Evolutionary conservation across 2,113 vertebrate species (phyloP), one percentile per base, ranked within the genome.

Genomic region (Desmodus rotundus): DNA sequence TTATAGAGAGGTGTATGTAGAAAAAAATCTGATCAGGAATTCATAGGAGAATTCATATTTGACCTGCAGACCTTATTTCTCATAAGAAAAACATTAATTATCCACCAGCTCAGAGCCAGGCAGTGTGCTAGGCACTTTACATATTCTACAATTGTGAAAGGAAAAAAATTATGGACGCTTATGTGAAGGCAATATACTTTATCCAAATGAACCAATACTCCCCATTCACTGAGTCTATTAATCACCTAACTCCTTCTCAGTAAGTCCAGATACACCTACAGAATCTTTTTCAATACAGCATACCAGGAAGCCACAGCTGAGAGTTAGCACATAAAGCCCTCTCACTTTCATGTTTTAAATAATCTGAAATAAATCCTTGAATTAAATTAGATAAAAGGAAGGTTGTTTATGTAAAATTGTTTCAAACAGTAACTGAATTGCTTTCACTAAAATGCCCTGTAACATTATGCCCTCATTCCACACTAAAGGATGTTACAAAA

Each of bases 301-400:
- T 38, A 54, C 24, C 31, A 67, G 7, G 17, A n/a, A 86, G 14
- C 19, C 52, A 91, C 9, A 41, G 6, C 17, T 94, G n/a, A 89
- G 52, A 91, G 38, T 58, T 73, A 78, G 56, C 36, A 41, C 14
- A 47, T 7, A 86, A 81, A 43, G 2, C 8, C 63, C 58, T 45
- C 41, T 77, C 13, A 85, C 17, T 52, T 67, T 5, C 17, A 38
- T 68, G 22, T 86, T 80, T 61, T 70, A 86, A 86, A 70, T 31
- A 58, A 14, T 47, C 52, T 89, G 45, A 85, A 91, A 80, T 50
- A 92, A 85, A 85, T 87, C 19, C 28, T 61, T 76, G 20, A 86
- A 86, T 61, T 86, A 86, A 91, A 82, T 50, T 65, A 78, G 22
- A 61, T 89, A n/a, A 86, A 20, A 90, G 81, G n/a, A 82, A 93